phyloP scores from a whole-genome alignment of 1,140 invertebrate genomes.

The Procambarus clarkii region DNA sequence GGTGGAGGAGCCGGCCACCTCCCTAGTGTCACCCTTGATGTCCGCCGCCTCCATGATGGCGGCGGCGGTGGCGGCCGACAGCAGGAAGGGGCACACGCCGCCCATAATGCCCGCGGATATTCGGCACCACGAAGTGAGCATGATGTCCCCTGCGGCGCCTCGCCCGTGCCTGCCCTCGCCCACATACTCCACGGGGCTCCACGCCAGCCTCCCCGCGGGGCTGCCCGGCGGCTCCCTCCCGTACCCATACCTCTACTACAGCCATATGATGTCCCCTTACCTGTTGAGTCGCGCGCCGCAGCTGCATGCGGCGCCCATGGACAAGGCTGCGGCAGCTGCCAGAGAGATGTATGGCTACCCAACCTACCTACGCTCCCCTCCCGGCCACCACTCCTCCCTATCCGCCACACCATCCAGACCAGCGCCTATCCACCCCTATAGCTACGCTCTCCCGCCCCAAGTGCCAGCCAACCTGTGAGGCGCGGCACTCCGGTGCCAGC shows the following conservation, averaged over 20 bases:
- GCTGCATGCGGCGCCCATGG: slow-evolving; percentile 46
- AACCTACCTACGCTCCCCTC: slow-evolving; percentile 55
- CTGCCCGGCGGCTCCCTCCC: slow-evolving; percentile 52
- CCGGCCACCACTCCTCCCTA: slow-evolving; percentile 42
- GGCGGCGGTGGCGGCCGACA: slow-evolving; percentile 21
- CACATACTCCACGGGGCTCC: slow-evolving; percentile 59
- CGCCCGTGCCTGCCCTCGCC: slow-evolving; percentile 67
- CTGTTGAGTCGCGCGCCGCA: slow-evolving; percentile 59
- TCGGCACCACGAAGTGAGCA: slow-evolving; percentile 28
- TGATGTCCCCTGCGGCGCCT: slow-evolving; percentile 50
- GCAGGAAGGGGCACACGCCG: slow-evolving; percentile 9
- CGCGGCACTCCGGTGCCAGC: neutral
- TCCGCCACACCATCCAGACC: slow-evolving; percentile 61
- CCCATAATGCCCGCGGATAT: slow-evolving; percentile 27
- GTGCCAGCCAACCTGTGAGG: slow-evolving; percentile 65
- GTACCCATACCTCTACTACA: slow-evolving; percentile 72
- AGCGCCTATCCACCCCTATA: slow-evolving; percentile 69
- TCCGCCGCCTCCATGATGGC: slow-evolving; percentile 55
- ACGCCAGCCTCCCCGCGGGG: slow-evolving; percentile 47
- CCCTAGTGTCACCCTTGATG: slow-evolving; percentile 51
- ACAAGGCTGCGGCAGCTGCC: slow-evolving; percentile 41
- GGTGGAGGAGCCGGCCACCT: slow-evolving; percentile 52
- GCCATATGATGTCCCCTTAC: slow-evolving; percentile 67
- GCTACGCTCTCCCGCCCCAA: slow-evolving; percentile 68
- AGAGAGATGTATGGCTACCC: slow-evolving; percentile 68